Conservation (phyloP, 2,797 vertebrate genomes). For the Pelodytes ibericus region DNA sequence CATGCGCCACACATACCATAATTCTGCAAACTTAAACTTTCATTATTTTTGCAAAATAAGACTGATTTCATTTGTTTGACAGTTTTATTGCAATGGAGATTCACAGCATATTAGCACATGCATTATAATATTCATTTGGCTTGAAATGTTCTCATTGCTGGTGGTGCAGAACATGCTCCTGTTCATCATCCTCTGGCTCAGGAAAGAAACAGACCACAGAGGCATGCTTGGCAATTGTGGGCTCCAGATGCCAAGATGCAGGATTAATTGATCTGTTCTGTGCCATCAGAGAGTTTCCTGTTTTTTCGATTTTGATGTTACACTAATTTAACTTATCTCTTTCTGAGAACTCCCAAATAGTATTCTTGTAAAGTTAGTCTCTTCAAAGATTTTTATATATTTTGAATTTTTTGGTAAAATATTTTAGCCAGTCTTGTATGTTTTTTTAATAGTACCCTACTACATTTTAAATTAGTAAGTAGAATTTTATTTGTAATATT, state of each 20-base stretch:
- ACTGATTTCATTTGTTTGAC: slow-evolving; percentile 28
- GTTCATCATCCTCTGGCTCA: slow-evolving; percentile 70
- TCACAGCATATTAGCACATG: slow-evolving; percentile 57
- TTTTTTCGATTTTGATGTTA: slow-evolving; percentile 63
- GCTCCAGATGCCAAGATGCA: slow-evolving; percentile 78
- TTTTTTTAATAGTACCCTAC: too few species aligned
- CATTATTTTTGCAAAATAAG: slow-evolving; percentile 33
- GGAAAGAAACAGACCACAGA: slow-evolving; percentile 67
- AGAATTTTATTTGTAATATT: too few species aligned
- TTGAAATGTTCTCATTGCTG: slow-evolving; percentile 57
- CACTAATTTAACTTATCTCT: slow-evolving; percentile 44
- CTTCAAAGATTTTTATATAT: too few species aligned
- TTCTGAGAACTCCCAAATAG: background rate
- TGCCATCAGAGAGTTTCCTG: slow-evolving; percentile 69
- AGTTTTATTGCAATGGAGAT: slow-evolving; percentile 50
- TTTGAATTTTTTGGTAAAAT: too few species aligned
- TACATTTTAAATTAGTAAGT: too few species aligned
- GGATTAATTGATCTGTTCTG: slow-evolving; percentile 74
- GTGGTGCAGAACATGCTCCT: slow-evolving; percentile 64
- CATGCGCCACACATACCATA: background rate
- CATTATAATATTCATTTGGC: slow-evolving; percentile 51
- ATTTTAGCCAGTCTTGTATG: too few species aligned
- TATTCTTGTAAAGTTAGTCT: too few species aligned
- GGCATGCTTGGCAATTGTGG: slow-evolving; percentile 73
- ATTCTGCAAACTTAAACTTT: slow-evolving; percentile 12